Conservation (phyloP, 2,113 vertebrate genomes). For the Parus major region DNA sequence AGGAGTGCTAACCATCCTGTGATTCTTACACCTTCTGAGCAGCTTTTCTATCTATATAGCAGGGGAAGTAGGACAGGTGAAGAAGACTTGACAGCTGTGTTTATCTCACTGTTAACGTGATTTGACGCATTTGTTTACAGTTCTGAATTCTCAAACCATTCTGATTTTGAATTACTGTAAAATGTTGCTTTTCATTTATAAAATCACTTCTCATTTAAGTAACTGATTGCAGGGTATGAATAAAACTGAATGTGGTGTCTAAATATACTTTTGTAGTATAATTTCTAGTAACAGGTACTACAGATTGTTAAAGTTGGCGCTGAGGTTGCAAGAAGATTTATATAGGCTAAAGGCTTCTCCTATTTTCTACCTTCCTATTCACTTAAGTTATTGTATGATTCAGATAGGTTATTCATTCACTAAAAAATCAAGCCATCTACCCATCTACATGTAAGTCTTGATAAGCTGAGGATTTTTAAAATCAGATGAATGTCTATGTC, state of each 20-base stretch:
- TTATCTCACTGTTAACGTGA: background rate
- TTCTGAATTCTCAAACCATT: constrained; percentile 29
- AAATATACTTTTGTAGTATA: background rate
- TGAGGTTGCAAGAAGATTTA: background rate
- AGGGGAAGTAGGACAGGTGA: background rate
- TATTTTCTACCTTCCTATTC: background rate
- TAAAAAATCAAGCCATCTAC: background rate
- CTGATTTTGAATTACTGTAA: constrained; percentile 14
- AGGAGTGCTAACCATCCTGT: background rate
- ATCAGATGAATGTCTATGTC: background rate
- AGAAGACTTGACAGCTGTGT: background rate
- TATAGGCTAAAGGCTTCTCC: background rate
- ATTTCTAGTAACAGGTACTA: background rate
- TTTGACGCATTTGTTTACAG: background rate
- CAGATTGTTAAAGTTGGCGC: background rate
- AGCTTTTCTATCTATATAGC: background rate
- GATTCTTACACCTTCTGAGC: background rate
- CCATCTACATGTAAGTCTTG: background rate
- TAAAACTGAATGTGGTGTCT: background rate
- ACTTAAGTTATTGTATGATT: background rate
- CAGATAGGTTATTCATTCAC: background rate
- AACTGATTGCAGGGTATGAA: background rate
- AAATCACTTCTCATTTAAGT: background rate
- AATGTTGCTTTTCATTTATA: constrained; percentile 24
- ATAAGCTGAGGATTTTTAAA: background rate